These are phyloP conservation scores for Ictalurus punctatus DNA, from an alignment of 2,113 vertebrate genomes.

Conservation along the genomic window DNA sequence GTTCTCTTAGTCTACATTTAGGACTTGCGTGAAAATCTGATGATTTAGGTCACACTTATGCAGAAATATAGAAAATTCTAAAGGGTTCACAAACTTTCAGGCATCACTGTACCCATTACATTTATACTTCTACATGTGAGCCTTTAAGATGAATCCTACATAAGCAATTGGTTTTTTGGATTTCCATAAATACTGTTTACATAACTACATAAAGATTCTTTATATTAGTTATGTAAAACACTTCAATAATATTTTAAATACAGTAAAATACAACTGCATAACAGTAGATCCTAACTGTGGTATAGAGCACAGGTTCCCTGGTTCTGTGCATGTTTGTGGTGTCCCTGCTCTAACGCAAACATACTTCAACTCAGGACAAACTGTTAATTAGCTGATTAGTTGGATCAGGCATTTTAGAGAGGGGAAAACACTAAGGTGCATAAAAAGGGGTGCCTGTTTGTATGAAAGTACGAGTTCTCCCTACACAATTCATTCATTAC, in stretches of 20 bases:
- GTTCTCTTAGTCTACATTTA: too few relatives aligned
- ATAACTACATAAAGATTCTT: not conserved
- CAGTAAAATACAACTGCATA: not conserved
- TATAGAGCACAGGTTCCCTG: not conserved
- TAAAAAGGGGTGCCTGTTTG: too few relatives aligned
- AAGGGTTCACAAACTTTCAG: too few relatives aligned
- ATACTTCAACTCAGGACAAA: not conserved
- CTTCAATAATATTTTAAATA: not conserved
- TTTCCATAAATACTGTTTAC: not conserved
- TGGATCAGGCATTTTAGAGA: not conserved
- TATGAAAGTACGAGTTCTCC: not conserved
- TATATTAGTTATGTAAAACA: not conserved
- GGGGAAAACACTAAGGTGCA: not conserved
- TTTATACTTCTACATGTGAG: not conserved
- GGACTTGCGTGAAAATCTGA: too few relatives aligned
- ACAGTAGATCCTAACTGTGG: not conserved
- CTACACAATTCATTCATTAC: conserved; percentile 57
- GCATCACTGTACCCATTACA: not conserved
- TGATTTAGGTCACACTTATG: too few relatives aligned
- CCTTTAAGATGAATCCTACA: not conserved
- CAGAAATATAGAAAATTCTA: too few relatives aligned
- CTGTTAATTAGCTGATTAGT: not conserved
- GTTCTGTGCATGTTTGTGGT: not conserved
- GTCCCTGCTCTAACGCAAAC: too few relatives aligned
- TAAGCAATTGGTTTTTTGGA: not conserved